Base-by-base conservation (phyloP, 2,888 invertebrate species). In the Apamea epomidion region DNA sequence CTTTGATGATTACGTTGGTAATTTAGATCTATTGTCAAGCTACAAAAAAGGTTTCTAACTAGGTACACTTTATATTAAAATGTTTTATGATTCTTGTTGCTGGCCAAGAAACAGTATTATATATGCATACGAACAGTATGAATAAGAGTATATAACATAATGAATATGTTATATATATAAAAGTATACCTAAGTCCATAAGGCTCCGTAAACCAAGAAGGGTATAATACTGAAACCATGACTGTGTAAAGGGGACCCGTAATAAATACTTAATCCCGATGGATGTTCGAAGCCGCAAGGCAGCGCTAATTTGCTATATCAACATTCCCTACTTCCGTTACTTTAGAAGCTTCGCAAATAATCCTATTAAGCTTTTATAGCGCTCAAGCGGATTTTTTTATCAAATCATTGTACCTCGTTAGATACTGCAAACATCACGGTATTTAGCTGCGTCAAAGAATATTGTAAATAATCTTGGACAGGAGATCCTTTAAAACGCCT, bases 391-490 rank as follows among this genome's bases (percentile, higher is more conserved):
- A 70, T 80, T 79, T 85, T 81, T 84, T 84, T 78, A 88, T 83
- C 79, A 74, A 89, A 89, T 89, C 71, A 80, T 82, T 68, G 71
- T 78, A 84, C 86, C 80, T 90, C 88, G 82, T 90, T 88, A 88
- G 80, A 77, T 18, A 80, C 16, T 48, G 72, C 70, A 89, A 88
- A 88, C 67, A 82, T 77, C 42, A 68, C 65, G 74, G 74, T 73
- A 54, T 76, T 76, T 81, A 79, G 32, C n/a, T 62, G n/a, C 77
- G 54, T 69, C 78, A 78, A 80, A 87, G 80, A 84, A 73, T 76
- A 83, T 71, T 77, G 69, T 85, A 87, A 80, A 78, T 79, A 79
- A 80, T 73, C 74, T 77, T 58, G 42, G 45, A 82, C 37, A 74
- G 29, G 54, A 29, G 76, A 73, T 87, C 74, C 58, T 54, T 68